Percentiles rank a stretch among this genome's conserved stretches.
phyloP scores from a whole-genome alignment of 2,797 vertebrate species.

The Crocodylus rhombifer region DNA sequence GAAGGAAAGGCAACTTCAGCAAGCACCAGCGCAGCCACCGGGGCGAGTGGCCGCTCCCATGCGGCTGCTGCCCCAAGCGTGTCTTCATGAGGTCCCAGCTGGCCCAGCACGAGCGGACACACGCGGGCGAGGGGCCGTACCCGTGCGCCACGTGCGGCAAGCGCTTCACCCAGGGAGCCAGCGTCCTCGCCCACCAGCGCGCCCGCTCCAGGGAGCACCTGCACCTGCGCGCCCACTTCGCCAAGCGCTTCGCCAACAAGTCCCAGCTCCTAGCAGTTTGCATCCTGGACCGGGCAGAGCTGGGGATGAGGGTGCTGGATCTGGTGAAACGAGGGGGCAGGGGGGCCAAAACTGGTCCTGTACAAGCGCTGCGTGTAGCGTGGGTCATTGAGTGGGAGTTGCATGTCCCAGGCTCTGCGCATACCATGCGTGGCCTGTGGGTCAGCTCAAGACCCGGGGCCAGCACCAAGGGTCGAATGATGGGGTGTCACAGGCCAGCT shows the following conservation, averaged over 20 bases:
- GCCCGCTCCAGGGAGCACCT: constrained; percentile 18
- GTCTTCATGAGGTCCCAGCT: constrained; percentile 29
- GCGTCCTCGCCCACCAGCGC: constrained; percentile 32
- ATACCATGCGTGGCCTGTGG: too few species aligned
- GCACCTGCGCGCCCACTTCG: constrained; percentile 1
- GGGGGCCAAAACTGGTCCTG: too few species aligned
- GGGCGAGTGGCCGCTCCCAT: not conserved
- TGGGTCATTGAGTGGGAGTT: too few species aligned
- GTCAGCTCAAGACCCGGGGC: too few species aligned
- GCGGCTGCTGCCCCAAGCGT: not conserved
- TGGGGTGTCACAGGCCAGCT: too few species aligned
- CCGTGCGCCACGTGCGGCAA: not conserved
- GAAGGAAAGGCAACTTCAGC: constrained; percentile 4
- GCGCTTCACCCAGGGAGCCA: constrained; percentile 16
- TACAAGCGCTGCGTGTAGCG: too few species aligned
- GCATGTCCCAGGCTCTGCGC: too few species aligned
- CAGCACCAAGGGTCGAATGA: too few species aligned
- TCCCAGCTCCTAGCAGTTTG: not conserved
- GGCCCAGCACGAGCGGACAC: constrained; percentile 7
- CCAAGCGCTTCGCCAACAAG: constrained; percentile 30
- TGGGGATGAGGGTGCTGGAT: too few species aligned
- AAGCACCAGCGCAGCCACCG: constrained; percentile 7
- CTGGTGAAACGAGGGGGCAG: too few species aligned
- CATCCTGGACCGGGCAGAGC: too few species aligned
- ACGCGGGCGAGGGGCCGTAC: constrained; percentile 16